phyloP scores from a whole-genome alignment of 2,888 invertebrate genomes.

The Trachelus tabidus region DNA sequence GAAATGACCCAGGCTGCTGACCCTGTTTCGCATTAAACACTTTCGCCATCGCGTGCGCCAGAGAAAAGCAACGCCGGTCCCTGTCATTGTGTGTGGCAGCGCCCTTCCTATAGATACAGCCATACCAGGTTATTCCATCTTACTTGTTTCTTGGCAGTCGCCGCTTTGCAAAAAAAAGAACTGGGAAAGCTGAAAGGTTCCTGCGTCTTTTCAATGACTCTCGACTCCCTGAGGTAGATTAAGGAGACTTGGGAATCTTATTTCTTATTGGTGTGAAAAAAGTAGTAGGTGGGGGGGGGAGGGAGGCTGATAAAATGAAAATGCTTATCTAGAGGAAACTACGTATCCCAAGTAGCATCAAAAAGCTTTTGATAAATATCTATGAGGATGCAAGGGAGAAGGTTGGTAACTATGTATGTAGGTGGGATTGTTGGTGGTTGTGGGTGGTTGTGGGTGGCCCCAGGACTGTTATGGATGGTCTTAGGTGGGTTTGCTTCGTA shows the following conservation, averaged over 20 bases:
- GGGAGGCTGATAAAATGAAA: not conserved
- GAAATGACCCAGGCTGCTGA: slow-evolving; percentile 1
- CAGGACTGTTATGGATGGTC: not conserved
- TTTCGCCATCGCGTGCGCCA: slow-evolving; percentile 5
- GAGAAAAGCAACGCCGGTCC: not conserved
- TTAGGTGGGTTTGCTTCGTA: not conserved
- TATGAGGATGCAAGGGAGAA: not conserved
- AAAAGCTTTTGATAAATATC: not conserved
- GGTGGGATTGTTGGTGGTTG: no score
- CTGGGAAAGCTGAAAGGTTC: not conserved
- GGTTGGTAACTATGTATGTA: no score
- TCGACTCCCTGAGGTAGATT: not conserved
- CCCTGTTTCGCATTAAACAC: slow-evolving; percentile 4
- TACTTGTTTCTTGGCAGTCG: not conserved
- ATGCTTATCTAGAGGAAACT: not conserved
- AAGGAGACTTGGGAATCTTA: not conserved
- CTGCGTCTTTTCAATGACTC: not conserved
- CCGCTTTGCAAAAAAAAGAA: not conserved
- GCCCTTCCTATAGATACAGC: not conserved
- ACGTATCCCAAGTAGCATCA: not conserved
- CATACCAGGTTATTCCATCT: not conserved
- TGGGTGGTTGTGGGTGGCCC: no score
- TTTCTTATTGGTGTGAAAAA: not conserved
- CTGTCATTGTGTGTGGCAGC: not conserved
- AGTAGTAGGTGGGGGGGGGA: not conserved